phyloP scores from a whole-genome alignment of 2,113 vertebrate genomes.

The Dicaeum eximium region DNA sequence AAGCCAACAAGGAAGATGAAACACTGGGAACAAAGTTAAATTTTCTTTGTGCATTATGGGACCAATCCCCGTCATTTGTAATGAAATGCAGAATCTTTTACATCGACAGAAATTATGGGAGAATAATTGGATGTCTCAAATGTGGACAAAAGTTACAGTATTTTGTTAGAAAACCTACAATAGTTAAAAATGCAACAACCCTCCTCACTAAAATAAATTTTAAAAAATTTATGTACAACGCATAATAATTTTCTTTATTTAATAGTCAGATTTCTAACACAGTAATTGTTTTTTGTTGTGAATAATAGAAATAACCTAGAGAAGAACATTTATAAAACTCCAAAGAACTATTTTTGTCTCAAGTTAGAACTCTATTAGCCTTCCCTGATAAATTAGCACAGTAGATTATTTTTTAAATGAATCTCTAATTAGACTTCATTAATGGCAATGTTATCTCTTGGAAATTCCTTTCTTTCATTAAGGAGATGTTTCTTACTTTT shows the following conservation, averaged over 20 bases:
- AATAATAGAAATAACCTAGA: constrained; percentile 14
- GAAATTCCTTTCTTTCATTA: constrained; percentile 25
- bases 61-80: not conserved
- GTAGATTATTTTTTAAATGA: constrained; percentile 47
- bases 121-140: not conserved
- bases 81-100: not conserved
- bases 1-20: not conserved
- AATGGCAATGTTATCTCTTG: constrained; percentile 38
- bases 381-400: constrained; percentile 37
- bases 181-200: not conserved
- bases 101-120: fast-evolving
- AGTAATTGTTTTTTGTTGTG: not conserved
- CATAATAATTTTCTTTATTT: not conserved
- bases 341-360: constrained; percentile 23
- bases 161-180: not conserved
- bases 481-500: not conserved
- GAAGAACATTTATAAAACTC: constrained; percentile 23
- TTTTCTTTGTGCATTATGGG: not conserved
- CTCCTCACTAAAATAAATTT: not conserved
- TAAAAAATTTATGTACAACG: not conserved
- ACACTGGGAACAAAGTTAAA: not conserved
- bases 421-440: constrained; percentile 52
- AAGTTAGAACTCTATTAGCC: constrained; percentile 21
- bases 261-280: not conserved
- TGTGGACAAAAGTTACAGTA: not conserved